Evolutionary conservation across 2,888 invertebrate species (phyloP), one percentile per base, ranked within the genome.

Genomic region (Coronaproctus castanopsis): DNA sequence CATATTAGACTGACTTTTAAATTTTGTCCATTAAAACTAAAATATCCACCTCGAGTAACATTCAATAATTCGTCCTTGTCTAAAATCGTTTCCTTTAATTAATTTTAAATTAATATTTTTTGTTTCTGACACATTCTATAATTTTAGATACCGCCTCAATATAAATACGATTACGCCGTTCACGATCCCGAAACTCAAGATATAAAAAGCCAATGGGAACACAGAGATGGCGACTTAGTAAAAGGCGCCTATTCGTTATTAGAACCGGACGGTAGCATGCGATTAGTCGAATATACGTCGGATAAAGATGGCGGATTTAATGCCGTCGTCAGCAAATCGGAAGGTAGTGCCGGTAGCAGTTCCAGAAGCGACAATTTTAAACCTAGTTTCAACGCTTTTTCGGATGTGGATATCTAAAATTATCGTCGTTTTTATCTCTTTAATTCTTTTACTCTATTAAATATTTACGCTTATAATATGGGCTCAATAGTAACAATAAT

Each of bases 231-330:
- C 10, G 73, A 74, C 62, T 69, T 70, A 62, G 73, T 74, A 24
- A 72, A 72, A 61, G 74, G 74, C 2, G 71, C 72, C 63, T 74
- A 74, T 69, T 72, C 73, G 8, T 63, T 75, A 21, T 66, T 67
- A 64, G 84, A 85, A 70, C 81, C 83, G 49, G 83, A 84, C 73
- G 84, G 84, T 58, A 82, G 82, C 63, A 80, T 83, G 61, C 77
- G 85, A 64, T 83, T 83, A 2, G 84, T 85, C 61, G 78, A 81
- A 71, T 85, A 85, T 72, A 78, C 80, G 61, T 83, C 84, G 55
- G 84, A 84, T 71, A 83, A 83, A 81, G 80, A 83, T 71, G 82
- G 80, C 66, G 84, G 84, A 67, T 85, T 85, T 75, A 83, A 83
- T 70, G 84, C 84, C 62, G 76, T 79, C 69, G 82, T 84, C 54